phyloP scores from a whole-genome alignment of 2,888 invertebrate genomes.

The Nymphalis urticae region DNA sequence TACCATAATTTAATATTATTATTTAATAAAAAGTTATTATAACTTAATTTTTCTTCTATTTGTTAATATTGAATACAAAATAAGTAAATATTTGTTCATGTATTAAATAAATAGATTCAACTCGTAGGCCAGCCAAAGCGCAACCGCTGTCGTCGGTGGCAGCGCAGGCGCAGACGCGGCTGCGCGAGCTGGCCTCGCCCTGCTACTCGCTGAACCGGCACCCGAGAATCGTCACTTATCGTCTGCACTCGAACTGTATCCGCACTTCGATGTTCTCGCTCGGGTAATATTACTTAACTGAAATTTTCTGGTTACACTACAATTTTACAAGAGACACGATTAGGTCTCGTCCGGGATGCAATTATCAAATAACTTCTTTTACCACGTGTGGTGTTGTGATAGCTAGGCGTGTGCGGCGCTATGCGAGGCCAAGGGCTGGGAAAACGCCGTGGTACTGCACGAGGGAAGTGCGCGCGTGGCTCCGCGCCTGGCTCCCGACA shows the following conservation, averaged over 20 bases:
- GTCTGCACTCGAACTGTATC: constrained; percentile 55
- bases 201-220: constrained; percentile 45
- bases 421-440: constrained; percentile 64
- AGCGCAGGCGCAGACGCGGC: constrained; percentile 37
- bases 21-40: too few species aligned
- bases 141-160: constrained; percentile 34
- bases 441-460: constrained; percentile 65
- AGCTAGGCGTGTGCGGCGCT: constrained; percentile 57
- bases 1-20: too few species aligned
- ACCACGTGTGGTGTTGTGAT: not conserved
- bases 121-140: constrained; percentile 44
- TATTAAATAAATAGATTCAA: not conserved
- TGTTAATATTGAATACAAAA: too few species aligned
- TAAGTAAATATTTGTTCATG: too few species aligned
- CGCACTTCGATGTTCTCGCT: constrained; percentile 55
- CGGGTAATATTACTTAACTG: constrained; percentile 27
- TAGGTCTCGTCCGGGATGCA: too few species aligned
- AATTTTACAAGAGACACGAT: too few species aligned
- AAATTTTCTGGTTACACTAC: too few species aligned
- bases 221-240: constrained; percentile 43
- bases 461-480: constrained; percentile 52
- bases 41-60: too few species aligned
- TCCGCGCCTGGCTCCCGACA: constrained; percentile 43
- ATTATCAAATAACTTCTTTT: too few species aligned
- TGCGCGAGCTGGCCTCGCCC: constrained; percentile 38